Evolutionary conservation across 2,113 vertebrate genomes (phyloP).

Genomic region (Psephotus haematonotus): DNA sequence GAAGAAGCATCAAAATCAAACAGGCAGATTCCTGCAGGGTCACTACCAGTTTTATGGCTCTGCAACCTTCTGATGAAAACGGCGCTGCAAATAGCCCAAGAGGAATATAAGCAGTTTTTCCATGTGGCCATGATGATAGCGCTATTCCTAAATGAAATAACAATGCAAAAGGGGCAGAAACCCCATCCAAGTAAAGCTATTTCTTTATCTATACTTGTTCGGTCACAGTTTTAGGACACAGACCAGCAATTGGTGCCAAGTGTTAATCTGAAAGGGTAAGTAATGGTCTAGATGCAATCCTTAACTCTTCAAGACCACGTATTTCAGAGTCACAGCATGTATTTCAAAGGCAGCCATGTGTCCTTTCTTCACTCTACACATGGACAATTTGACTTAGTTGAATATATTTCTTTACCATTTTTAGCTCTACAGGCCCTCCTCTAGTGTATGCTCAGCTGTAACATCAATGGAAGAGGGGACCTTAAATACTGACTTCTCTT

Average conservation of each 20-base stretch:
- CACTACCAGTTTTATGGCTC: neutral
- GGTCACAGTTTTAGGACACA: neutral
- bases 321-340: neutral
- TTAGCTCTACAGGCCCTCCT: neutral
- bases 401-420: neutral
- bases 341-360: neutral
- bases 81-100: neutral
- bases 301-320: neutral
- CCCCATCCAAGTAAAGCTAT: neutral
- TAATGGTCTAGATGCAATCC: neutral
- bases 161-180: neutral
- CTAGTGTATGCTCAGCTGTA: neutral
- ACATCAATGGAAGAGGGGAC: neutral
- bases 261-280: neutral
- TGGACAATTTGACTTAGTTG: neutral
- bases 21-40: neutral
- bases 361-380: neutral
- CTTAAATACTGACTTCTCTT: neutral
- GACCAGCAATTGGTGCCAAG: neutral
- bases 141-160: neutral
- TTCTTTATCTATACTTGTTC: neutral
- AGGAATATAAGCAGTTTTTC: neutral
- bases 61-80: neutral
- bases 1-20: neutral
- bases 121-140: rapidly evolving